These are phyloP conservation scores for Operophtera brumata DNA, from an alignment of 2,888 invertebrate species.

Conservation along the genomic window DNA sequence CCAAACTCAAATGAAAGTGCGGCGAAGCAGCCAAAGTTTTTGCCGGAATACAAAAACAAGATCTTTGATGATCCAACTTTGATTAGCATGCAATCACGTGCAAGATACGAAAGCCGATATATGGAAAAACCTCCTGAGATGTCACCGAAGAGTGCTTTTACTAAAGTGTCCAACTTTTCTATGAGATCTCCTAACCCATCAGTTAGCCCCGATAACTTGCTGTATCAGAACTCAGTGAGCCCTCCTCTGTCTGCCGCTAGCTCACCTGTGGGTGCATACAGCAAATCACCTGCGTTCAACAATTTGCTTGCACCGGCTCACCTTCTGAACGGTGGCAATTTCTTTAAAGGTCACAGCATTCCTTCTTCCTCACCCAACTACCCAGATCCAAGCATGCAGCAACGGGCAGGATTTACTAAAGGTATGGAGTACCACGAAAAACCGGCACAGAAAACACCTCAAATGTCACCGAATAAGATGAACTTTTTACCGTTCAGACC, in stretches of 20 bases:
- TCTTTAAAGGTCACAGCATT: conserved; percentile 78
- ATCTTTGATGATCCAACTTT: conserved; percentile 82
- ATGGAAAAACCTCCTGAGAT: conserved; percentile 71
- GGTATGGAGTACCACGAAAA: conserved; percentile 64
- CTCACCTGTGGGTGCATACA: conserved; percentile 74
- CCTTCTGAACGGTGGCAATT: conserved; percentile 73
- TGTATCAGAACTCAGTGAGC: conserved; percentile 89
- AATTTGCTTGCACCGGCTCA: conserved; percentile 70
- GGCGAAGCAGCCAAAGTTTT: conserved; percentile 73
- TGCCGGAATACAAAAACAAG: conserved; percentile 79
- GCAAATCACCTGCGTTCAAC: conserved; percentile 63
- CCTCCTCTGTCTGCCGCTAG: conserved; percentile 83
- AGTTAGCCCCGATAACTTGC: conserved; percentile 87
- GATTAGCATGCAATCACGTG: conserved; percentile 76
- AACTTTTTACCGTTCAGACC: conserved; percentile 81
- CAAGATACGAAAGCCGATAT: conserved; percentile 72
- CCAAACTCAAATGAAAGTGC: conserved; percentile 80
- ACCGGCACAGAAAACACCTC: conserved; percentile 51
- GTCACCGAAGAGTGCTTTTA: conserved; percentile 89
- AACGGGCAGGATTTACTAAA: conserved; percentile 55
- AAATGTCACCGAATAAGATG: conserved; percentile 75
- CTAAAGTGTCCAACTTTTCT: conserved; percentile 84
- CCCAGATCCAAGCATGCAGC: conserved; percentile 59
- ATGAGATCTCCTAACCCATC: conserved; percentile 85
- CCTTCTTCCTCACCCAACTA: conserved; percentile 76